Conservation (phyloP, 2,797 vertebrate species). For the Poeciliopsis infans region DNA sequence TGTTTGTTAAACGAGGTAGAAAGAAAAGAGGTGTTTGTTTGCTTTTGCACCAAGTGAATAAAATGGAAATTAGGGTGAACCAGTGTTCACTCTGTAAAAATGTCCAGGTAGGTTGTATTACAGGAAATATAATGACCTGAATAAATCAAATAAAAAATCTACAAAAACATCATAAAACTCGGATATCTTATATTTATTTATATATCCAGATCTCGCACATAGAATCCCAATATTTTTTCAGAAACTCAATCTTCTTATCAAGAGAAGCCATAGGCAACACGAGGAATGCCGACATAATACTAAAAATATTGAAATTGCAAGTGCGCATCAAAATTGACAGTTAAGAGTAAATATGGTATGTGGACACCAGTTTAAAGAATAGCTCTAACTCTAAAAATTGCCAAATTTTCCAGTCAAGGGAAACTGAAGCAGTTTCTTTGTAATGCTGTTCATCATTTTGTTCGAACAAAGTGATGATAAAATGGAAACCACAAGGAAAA, state of each 20-base stretch:
- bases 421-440: not conserved
- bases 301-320: not conserved
- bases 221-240: not conserved
- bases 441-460: not conserved
- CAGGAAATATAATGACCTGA: not conserved
- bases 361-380: not conserved
- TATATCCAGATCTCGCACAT: not conserved
- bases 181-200: not conserved
- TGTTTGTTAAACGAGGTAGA: slow-evolving; percentile 13
- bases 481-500: not conserved
- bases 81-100: slow-evolving; percentile 11
- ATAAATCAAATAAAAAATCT: not conserved
- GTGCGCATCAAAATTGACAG: not conserved
- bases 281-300: not conserved
- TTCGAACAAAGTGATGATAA: not conserved
- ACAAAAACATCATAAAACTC: not conserved
- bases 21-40: slow-evolving; percentile 19
- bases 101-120: not conserved
- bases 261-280: not conserved
- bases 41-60: slow-evolving; percentile 31
- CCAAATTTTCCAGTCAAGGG: not conserved
- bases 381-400: not conserved
- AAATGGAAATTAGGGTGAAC: slow-evolving; percentile 15
- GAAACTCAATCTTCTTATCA: not conserved
- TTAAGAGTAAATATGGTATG: not conserved